These are phyloP conservation scores for Hoplias malabaricus DNA, from an alignment of 2,113 vertebrate genomes.

Conservation along the genomic window DNA sequence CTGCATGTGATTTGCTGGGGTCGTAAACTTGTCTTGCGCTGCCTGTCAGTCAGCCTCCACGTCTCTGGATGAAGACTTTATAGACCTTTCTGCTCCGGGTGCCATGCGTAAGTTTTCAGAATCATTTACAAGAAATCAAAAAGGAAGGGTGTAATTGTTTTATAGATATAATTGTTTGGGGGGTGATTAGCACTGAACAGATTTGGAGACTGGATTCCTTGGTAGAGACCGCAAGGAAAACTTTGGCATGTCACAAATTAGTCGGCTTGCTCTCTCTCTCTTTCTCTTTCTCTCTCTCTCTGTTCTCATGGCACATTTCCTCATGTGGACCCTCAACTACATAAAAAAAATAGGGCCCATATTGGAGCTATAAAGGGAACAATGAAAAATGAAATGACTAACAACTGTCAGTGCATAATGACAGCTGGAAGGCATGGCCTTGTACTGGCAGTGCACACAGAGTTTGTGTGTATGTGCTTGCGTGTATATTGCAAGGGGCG, in stretches of 20 bases:
- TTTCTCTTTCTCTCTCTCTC: background rate
- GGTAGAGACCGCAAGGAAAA: conserved; percentile 14
- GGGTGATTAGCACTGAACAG: conserved; percentile 36
- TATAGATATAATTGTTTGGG: conserved; percentile 22
- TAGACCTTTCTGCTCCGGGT: conserved; percentile 20
- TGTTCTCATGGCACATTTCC: conserved; percentile 48
- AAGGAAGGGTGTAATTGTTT: conserved; percentile 21
- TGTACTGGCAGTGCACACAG: conserved; percentile 43
- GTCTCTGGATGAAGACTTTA: conserved; percentile 26
- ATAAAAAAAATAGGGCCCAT: conserved; percentile 48
- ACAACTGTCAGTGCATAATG: conserved; percentile 74
- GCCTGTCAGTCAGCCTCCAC: conserved; percentile 2
- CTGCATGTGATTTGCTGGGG: conserved; percentile 19
- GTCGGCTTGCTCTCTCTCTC: conserved; percentile 14
- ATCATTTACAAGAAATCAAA: conserved; percentile 22
- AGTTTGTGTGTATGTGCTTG: conserved; percentile 20
- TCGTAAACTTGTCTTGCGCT: conserved; percentile 35
- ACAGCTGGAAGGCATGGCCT: conserved; percentile 57
- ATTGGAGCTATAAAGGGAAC: conserved; percentile 56
- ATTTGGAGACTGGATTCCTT: conserved; percentile 23
- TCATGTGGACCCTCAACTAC: conserved; percentile 49
- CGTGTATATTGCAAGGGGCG: background rate
- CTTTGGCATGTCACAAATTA: conserved; percentile 20
- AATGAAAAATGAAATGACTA: conserved; percentile 68
- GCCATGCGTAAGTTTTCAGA: conserved; percentile 26